phyloP scores from a whole-genome alignment of 2,797 vertebrate species.

The Mormyrus proboscirostris region DNA sequence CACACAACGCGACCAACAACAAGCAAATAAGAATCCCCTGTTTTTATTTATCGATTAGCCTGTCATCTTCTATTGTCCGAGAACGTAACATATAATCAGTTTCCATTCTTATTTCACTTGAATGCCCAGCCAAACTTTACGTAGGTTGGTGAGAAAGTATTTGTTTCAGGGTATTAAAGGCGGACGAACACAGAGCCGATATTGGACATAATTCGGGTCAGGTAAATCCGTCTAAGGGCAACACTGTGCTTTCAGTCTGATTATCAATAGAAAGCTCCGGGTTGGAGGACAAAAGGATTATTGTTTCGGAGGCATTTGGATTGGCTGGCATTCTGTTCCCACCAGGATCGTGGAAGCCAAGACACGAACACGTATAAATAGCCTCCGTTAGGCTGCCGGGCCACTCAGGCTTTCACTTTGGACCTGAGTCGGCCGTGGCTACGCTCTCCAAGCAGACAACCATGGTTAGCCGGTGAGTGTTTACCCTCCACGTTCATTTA shows the following conservation, averaged over 20 bases:
- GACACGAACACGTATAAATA: slow-evolving; percentile 7
- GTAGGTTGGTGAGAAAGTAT: not conserved
- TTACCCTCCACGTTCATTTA: not conserved
- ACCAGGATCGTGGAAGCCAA: not conserved
- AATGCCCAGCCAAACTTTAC: not conserved
- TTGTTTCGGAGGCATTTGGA: not conserved
- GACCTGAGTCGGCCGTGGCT: not conserved
- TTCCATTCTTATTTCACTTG: not conserved
- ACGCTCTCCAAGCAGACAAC: not conserved
- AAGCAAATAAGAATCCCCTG: not conserved
- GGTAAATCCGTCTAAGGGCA: not conserved
- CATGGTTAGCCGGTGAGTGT: slow-evolving; percentile 21
- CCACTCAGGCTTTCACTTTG: not conserved
- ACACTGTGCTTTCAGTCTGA: not conserved
- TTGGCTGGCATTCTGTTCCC: not conserved
- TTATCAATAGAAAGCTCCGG: not conserved
- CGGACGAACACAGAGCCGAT: not conserved
- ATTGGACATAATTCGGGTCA: not conserved
- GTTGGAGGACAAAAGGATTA: slow-evolving; percentile 3
- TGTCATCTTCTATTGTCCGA: not conserved
- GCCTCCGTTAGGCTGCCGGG: too few relatives aligned
- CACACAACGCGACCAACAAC: too few relatives aligned
- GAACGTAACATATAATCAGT: not conserved
- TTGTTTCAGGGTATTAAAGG: not conserved
- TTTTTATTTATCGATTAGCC: not conserved